A percentile compares a stretch with the other conserved stretches of the same genome.
phyloP scores from a whole-genome alignment of 2,888 invertebrate genomes.

The Sinelater perroti region DNA sequence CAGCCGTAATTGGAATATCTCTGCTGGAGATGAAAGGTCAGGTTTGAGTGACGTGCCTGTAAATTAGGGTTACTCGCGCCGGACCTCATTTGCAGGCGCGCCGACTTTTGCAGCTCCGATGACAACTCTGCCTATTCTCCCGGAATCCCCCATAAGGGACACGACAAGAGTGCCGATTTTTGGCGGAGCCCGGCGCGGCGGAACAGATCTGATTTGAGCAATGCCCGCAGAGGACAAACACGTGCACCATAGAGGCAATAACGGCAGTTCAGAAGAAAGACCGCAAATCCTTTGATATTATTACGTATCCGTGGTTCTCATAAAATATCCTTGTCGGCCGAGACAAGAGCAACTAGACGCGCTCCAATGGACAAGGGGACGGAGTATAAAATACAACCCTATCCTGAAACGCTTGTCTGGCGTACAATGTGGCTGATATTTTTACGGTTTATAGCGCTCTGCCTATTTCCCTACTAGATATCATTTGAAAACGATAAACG shows the following conservation, averaged over 20 bases:
- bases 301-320: conserved; percentile 22
- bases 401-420: conserved; percentile 16
- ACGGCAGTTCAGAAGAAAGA: conserved; percentile 19
- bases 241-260: conserved; percentile 20
- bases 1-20: conserved; percentile 34
- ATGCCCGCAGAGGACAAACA: conserved; percentile 19
- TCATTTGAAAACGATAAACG: too few relatives aligned
- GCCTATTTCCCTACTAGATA: too few relatives aligned
- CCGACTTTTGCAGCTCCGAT: conserved; percentile 10
- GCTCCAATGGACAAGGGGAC: conserved; percentile 25
- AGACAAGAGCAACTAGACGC: conserved; percentile 29
- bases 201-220: conserved; percentile 11
- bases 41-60: conserved; percentile 38
- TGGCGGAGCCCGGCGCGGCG: not conserved
- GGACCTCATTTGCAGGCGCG: conserved; percentile 19
- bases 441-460: conserved; percentile 22
- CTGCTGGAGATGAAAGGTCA: conserved; percentile 36
- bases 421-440: conserved; percentile 19
- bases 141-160: conserved; percentile 5
- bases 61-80: conserved; percentile 33
- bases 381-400: conserved; percentile 25
- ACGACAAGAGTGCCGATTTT: not conserved
- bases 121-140: conserved; percentile 5
- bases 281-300: conserved; percentile 26
- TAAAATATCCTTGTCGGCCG: conserved; percentile 26